These are phyloP conservation scores for Cryptotis parvus DNA, from an alignment of 2,113 vertebrate genomes.

Conservation along the genomic window DNA sequence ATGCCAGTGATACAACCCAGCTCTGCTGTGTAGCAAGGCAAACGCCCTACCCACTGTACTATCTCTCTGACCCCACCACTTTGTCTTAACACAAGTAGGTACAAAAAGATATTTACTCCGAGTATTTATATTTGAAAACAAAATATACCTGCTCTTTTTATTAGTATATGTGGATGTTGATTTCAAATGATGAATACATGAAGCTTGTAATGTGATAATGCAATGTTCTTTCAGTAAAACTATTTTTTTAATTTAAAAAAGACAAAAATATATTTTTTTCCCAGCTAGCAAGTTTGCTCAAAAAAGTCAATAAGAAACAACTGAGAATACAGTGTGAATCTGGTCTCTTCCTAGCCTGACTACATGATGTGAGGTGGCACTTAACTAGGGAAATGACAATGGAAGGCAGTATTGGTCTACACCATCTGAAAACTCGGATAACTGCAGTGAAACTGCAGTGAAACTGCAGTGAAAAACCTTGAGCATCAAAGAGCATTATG, in stretches of 20 bases:
- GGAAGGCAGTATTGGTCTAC: neutral
- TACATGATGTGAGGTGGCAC: neutral
- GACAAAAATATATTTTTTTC: neutral
- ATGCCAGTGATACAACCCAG: no score
- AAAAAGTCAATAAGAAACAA: neutral
- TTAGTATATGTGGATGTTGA: no score
- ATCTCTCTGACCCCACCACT: no score
- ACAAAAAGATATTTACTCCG: no score
- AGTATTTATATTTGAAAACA: no score
- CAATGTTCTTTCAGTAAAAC: neutral
- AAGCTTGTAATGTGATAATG: no score
- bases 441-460: neutral
- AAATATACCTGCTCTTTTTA: no score
- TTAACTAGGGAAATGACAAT: neutral
- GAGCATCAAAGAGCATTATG: conserved; percentile 18
- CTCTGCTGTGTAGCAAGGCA: no score
- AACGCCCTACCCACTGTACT: no score
- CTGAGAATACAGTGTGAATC: neutral
- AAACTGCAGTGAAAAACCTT: neutral
- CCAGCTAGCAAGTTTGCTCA: neutral
- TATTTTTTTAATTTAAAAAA: no score
- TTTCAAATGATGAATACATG: no score
- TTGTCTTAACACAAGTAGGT: no score
- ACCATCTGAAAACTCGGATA: neutral
- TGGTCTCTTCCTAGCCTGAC: neutral